Conservation (phyloP, 2,113 vertebrate species). For the Mesoclemmys tuberculata region DNA sequence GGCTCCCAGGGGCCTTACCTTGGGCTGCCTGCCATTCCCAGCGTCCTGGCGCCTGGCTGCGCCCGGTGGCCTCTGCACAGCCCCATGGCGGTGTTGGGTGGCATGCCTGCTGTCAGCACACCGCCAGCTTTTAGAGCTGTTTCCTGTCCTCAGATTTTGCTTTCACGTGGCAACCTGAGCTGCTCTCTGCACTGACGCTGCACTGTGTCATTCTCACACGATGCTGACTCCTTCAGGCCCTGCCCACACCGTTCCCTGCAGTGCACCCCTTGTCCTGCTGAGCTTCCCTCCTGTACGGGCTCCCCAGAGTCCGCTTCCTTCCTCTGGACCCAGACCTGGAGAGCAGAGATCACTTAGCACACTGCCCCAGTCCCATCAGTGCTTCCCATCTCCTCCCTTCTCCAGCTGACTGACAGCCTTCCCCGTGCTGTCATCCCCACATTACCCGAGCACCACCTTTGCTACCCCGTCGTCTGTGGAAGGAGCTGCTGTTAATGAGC, state of each 20-base stretch:
- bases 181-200: fast-evolving
- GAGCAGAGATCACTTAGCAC: neutral
- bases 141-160: neutral
- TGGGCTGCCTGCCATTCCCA: too few relatives aligned
- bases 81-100: neutral
- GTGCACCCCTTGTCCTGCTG: fast-evolving
- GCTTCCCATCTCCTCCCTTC: neutral
- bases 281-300: fast-evolving
- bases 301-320: neutral
- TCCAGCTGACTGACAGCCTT: neutral
- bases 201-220: conserved; percentile 49
- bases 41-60: neutral
- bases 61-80: neutral
- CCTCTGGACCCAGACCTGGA: neutral
- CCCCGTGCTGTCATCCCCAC: too few relatives aligned
- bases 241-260: neutral
- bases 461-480: too few relatives aligned
- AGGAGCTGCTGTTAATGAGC: neutral
- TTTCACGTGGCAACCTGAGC: fast-evolving
- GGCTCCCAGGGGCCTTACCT: too few relatives aligned
- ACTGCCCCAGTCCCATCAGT: neutral
- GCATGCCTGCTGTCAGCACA: neutral
- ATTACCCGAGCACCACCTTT: neutral
- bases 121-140: neutral
- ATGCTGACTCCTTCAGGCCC: neutral